Percentiles rank a stretch among this genome's conserved stretches.
Evolutionary conservation across 2,797 vertebrate species (phyloP).

Genomic region (Tragopan temminckii): DNA sequence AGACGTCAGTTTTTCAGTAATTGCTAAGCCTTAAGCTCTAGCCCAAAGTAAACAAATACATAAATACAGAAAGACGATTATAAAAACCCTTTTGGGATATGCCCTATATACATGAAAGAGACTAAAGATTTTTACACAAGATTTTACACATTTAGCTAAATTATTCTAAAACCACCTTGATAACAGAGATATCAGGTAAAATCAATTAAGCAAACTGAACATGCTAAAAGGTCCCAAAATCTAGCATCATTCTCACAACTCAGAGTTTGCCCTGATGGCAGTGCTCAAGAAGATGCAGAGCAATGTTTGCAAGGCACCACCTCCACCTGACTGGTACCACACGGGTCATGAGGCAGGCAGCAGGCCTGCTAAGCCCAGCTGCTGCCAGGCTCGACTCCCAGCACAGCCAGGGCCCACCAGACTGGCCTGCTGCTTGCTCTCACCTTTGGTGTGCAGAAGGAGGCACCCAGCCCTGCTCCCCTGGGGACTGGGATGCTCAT

Average conservation of each 20-base stretch:
- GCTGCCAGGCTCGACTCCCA: background rate
- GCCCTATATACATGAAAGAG: background rate
- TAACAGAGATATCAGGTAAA: background rate
- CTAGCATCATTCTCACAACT: rapidly evolving
- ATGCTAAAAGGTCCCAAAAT: background rate
- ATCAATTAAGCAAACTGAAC: background rate
- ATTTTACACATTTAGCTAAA: background rate
- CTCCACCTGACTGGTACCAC: rapidly evolving
- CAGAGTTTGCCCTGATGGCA: rapidly evolving
- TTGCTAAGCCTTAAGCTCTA: background rate
- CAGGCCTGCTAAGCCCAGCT: too few species aligned
- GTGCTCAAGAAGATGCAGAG: rapidly evolving
- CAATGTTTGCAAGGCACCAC: too few species aligned
- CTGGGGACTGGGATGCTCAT: background rate
- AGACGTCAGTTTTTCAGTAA: background rate
- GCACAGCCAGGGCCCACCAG: background rate
- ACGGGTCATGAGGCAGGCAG: too few species aligned
- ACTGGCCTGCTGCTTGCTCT: background rate
- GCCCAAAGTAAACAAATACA: background rate
- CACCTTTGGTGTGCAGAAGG: too few species aligned
- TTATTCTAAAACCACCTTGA: background rate
- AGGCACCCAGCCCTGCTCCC: background rate
- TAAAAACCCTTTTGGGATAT: constrained; percentile 1
- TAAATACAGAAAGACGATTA: background rate
- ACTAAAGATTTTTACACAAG: too few species aligned